A percentile compares a stretch with the other conserved stretches of the same genome.
phyloP scores from a whole-genome alignment of 2,888 invertebrate genomes.

The Meiosimyza platycephala region DNA sequence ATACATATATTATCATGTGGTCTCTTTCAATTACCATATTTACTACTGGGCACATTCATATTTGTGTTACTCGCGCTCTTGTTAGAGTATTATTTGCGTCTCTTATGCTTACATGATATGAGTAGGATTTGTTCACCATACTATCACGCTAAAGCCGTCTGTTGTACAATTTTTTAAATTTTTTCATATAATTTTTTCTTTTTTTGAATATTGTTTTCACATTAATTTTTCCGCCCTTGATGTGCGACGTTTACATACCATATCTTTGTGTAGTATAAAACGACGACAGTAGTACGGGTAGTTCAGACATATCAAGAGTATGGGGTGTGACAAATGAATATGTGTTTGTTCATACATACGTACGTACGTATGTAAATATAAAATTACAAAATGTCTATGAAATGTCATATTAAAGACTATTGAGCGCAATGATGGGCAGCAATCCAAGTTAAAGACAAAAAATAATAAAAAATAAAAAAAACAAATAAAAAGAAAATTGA shows the following conservation, averaged over 20 bases:
- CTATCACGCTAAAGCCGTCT: neutral
- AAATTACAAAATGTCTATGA: neutral
- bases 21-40: no score
- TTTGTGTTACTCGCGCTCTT: no score
- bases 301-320: neutral
- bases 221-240: slow-evolving; percentile 43
- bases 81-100: no score
- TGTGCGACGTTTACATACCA: slow-evolving; percentile 22
- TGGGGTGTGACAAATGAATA: no score
- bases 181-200: neutral
- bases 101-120: no score
- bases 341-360: neutral
- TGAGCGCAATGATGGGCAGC: slow-evolving; percentile 14
- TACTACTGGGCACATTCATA: no score
- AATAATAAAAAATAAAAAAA: no score
- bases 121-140: no score
- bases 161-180: neutral
- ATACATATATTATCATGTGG: no score
- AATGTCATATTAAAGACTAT: neutral
- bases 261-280: neutral
- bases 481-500: no score
- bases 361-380: neutral
- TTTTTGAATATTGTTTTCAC: slow-evolving; percentile 38
- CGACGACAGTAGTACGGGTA: neutral
- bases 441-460: slow-evolving; percentile 3